Conservation (phyloP, 2,113 vertebrate genomes). For the Ahaetulla prasina region DNA sequence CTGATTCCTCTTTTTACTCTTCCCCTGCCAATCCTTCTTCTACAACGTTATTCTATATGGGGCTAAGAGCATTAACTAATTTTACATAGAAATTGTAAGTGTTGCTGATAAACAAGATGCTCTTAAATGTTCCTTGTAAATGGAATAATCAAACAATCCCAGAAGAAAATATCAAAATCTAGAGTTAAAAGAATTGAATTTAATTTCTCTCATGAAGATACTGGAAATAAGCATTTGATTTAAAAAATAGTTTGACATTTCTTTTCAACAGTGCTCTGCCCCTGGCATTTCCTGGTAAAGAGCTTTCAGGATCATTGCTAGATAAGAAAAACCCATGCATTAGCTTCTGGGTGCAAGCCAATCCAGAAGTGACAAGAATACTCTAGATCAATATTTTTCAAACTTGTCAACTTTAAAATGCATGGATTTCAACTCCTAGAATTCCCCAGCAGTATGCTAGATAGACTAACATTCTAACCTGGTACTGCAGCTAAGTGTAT, state of each 20-base stretch:
- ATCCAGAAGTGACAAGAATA: neutral
- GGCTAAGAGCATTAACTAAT: neutral
- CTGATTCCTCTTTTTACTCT: neutral
- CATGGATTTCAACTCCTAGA: too few species aligned
- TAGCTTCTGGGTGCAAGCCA: neutral
- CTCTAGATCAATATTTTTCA: neutral
- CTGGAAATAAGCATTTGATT: neutral
- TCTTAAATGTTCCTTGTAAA: neutral
- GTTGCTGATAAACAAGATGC: neutral
- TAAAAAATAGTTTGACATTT: neutral
- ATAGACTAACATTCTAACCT: neutral
- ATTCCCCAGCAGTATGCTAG: neutral
- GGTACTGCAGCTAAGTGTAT: neutral
- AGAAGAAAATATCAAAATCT: neutral
- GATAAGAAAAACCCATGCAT: neutral
- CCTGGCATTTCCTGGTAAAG: neutral
- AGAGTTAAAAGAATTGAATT: neutral
- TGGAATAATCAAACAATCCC: neutral
- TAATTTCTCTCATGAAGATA: neutral
- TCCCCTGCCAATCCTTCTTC: neutral
- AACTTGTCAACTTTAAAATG: neutral
- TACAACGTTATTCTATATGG: neutral
- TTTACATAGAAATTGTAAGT: neutral
- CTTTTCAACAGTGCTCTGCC: neutral
- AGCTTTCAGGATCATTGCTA: neutral